Evolutionary conservation across 1,140 invertebrate species (phyloP).

Genomic region (Thalassaphorura encarpata): DNA sequence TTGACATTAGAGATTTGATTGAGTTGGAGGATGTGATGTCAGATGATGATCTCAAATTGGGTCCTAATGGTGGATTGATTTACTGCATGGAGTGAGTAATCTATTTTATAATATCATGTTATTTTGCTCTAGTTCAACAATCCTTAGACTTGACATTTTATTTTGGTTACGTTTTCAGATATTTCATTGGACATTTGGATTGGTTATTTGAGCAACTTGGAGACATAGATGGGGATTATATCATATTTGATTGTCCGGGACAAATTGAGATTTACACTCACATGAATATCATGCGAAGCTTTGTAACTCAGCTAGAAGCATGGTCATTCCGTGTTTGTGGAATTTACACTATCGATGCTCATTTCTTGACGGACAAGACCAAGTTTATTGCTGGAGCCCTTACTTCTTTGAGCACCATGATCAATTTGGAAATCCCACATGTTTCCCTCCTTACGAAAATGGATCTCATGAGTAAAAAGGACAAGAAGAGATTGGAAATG

Average conservation of each 20-base stretch:
- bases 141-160: constrained; percentile 23
- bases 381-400: constrained; percentile 94
- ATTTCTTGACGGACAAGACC: constrained; percentile 90
- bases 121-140: neutral
- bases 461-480: constrained; percentile 76
- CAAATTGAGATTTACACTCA: constrained; percentile 99
- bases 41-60: constrained; percentile 79
- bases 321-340: constrained; percentile 87
- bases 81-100: constrained; percentile 86
- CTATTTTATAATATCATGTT: constrained; percentile 3
- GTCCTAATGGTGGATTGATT: constrained; percentile 93
- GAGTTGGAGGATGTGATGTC: constrained; percentile 94
- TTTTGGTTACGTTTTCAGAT: constrained; percentile 45
- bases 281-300: constrained; percentile 71
- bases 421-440: constrained; percentile 88
- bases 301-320: constrained; percentile 67
- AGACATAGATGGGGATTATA: constrained; percentile 71
- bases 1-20: constrained; percentile 88
- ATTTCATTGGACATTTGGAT: constrained; percentile 76
- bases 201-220: constrained; percentile 81
- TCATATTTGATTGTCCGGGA: constrained; percentile 97
- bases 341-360: constrained; percentile 88
- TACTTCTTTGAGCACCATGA: constrained; percentile 90
- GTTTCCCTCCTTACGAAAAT: constrained; percentile 92
- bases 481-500: constrained; percentile 66